Evolutionary conservation across 2,113 vertebrate genomes (phyloP), one percentile per base, ranked within the genome.

Genomic region (Myiozetetes cayanensis): DNA sequence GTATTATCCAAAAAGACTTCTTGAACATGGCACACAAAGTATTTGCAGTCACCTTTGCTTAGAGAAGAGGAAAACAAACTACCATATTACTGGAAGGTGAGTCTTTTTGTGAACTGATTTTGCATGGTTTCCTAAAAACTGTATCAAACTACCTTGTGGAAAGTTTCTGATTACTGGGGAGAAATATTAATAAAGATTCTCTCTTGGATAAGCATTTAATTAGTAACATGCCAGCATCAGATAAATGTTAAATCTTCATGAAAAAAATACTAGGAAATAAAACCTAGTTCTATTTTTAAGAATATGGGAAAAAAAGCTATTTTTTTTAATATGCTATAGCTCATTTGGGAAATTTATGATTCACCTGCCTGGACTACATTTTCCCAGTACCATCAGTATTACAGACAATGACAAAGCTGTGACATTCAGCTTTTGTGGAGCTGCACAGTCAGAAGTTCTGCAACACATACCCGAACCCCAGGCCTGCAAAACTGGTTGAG

Each of bases 191-290:
- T 94, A 93, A 63, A 80, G 43, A 70, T 89, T 91, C 33, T 92
- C 17, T 88, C 24, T 66, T 80, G 44, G 49, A 71, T 71, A 93
- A 79, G 81, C 39, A 75, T 91, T 89, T 95, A 92, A 92, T 92
- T 89, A 79, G 44, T 79, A 66, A 52, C 28, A 81, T 73, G 39
- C 37, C 44, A 91, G 28, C 12, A 83, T 18, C 41, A 77, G 58
- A 77, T 75, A 92, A 90, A 85, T 56, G 79, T 81, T 63, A 22
- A 78, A 85, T 23, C 12, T 75, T 70, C 55, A 33, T 52, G 5
- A 90, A 55, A 28, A 68, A 73, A 87, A 65, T 74, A 79, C 35
- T 59, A 58, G 13, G 8, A 66, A 56, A 58, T 28, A 59, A 49
- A 67, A n/a, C 1, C 2, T 35, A 16, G 6, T 20, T 6, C 10